Base-by-base conservation (phyloP, 2,797 vertebrate species). In the Heliangelus exortis region DNA sequence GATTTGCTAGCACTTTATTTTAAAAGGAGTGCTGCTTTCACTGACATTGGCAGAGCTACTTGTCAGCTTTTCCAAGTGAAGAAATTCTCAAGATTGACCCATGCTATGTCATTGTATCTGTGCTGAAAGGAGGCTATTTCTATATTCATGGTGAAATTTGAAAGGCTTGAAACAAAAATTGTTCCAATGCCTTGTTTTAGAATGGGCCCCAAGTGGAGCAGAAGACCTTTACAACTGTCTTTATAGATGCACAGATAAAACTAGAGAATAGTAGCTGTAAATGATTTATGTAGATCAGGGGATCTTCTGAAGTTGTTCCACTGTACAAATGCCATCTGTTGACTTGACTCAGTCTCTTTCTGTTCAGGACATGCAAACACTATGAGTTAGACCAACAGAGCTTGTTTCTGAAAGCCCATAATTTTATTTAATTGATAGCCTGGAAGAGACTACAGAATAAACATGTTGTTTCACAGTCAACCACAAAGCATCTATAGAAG, bases 341-440 rank as follows among this genome's bases (percentile, higher is more conserved):
- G 48, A 20, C n/a, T 79, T 80, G 31, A 55, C 50, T 81, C 8
- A 21, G 12, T 55, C 39, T 66, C 22, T 26, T 29, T 74, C 57
- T 92, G 14, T 76, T 81, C 53, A 85, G 65, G 57, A 48, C 8
- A 2, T 92, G 67, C 69, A 57, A 89, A 43, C 33, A 20, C 53
- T 68, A 20, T 53, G 31, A 84, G 59, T 71, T 84, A 77, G 33
- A 87, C 26, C 41, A 84, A 68, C 54, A 75, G 39, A 90, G 16
- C 39, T 51, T 87, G 57, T 90, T 95, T 96, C 78, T 78, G 55
- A 78, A 82, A 84, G 53, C 65, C 53, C 16, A 9, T 90, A 55
- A 94, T 96, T 96, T 68, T 58, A 43, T 69, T 84, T 73, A 96
- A 97, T 78, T 96, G 26, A 13, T 53, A 95, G 76, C 41, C n/a